Base-by-base conservation (phyloP, 2,797 vertebrate species). In the Gallinago nigripennis region DNA sequence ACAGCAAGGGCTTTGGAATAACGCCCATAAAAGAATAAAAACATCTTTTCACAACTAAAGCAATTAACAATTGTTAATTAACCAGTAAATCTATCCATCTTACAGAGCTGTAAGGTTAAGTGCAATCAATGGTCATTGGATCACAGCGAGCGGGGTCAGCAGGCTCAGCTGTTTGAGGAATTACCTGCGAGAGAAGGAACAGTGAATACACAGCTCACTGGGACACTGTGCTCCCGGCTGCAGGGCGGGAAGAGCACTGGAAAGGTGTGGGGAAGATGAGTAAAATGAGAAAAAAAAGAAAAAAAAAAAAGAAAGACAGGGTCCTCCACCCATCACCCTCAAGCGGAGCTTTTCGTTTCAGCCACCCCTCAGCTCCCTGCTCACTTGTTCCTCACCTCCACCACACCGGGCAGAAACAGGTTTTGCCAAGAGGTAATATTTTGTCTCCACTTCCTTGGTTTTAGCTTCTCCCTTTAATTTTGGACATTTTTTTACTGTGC, bases 1-100 rank as follows among this genome's bases (percentile, higher is more conserved):
- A 30, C 51, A 50, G 50, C 13, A 43, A 6, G 1, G 45, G 37
- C 53, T 39, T 12, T 4, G 72, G 23, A 30, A 11, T 1, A 11
- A 23, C 0, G 8, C 37, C 79, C 58, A n/a, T 18, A 16, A 15
- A 54, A 27, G 21, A 58, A 17, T 16, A 51, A 18, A 53, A 6
- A 12, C 64, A 15, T 8, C 46, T 60, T 21, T 24, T 20, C 33
- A 15, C 63, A 21, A 53, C 28, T 9, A 6, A 33, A 41, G 12
- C 39, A 2, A 82, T 75, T 84, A 92, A 21, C 45, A n/a, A 2
- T 8, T 27, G 53, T 75, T 91, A 91, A 93, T 82, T 82, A 89
- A 57, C 58, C 63, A 37, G 4, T 30, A n/a, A 6, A 84, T 23
- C 12, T 20, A 41, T 69, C 88, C 41, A 3, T 69, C 71, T 4